These are phyloP conservation scores for Microchrysa polita DNA, from an alignment of 2,888 invertebrate species.

Conservation along the genomic window DNA sequence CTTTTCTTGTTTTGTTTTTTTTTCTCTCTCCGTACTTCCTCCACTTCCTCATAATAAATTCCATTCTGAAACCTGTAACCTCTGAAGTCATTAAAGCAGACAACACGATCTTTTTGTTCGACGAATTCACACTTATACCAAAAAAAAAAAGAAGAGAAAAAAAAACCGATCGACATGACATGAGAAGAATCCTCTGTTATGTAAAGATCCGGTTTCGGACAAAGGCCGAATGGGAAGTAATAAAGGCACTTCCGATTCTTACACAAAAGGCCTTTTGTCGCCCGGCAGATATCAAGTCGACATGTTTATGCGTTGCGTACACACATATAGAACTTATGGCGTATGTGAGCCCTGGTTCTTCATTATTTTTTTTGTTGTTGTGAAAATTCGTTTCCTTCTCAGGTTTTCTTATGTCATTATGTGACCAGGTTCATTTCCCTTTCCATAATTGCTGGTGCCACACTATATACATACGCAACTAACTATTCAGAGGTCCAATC, in stretches of 20 bases:
- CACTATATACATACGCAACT: too few relatives aligned
- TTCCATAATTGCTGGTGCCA: slow-evolving; percentile 18
- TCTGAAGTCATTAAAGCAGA: slow-evolving; percentile 13
- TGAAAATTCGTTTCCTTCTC: slow-evolving; percentile 20
- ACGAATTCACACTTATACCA: neutral
- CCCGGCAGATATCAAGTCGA: neutral
- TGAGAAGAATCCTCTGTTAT: neutral
- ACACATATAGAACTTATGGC: neutral
- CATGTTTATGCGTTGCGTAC: neutral
- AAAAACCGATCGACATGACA: neutral
- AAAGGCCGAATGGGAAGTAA: slow-evolving; percentile 2
- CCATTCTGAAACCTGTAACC: slow-evolving; percentile 22
- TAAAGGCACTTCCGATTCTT: slow-evolving; percentile 12
- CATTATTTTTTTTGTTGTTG: neutral
- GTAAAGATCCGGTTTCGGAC: slow-evolving; percentile 21
- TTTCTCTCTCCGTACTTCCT: too few relatives aligned
- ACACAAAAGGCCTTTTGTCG: slow-evolving; percentile 1
- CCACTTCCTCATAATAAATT: too few relatives aligned
- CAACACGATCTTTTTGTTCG: slow-evolving; percentile 13
- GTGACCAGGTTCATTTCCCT: slow-evolving; percentile 19
- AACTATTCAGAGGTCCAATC: slow-evolving; percentile 2
- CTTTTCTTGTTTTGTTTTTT: too few relatives aligned
- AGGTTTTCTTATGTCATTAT: slow-evolving; percentile 15
- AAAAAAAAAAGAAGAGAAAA: neutral
- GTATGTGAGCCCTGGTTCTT: slow-evolving; percentile 1